Evolutionary conservation across 2,797 vertebrate species (phyloP).

Genomic region (Acanthurus leucopareius): DNA sequence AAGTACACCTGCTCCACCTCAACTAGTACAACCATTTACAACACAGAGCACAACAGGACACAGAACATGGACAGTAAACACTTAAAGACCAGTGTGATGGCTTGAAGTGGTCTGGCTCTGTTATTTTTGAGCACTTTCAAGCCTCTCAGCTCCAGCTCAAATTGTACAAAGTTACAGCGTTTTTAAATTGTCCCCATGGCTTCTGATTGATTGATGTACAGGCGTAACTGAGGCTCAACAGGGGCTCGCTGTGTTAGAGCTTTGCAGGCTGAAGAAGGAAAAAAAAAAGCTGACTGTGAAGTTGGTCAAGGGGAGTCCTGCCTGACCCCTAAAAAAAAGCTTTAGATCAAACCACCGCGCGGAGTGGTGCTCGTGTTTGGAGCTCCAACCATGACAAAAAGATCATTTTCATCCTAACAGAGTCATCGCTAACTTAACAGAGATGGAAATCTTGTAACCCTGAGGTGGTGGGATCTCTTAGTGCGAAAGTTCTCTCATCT

Average conservation of each 20-base stretch:
- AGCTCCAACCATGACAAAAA: slow-evolving; percentile 15
- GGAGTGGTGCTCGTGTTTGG: neutral
- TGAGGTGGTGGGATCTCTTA: slow-evolving; percentile 7
- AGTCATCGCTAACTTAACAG: slow-evolving; percentile 26
- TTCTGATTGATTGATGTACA: neutral
- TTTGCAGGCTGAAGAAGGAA: neutral
- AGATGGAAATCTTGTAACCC: slow-evolving; percentile 38
- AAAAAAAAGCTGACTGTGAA: neutral
- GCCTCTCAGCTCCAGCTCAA: neutral
- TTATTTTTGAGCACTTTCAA: neutral
- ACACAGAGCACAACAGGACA: neutral
- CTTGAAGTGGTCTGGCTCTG: neutral
- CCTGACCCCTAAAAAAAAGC: neutral
- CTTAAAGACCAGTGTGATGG: neutral
- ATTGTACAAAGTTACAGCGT: neutral
- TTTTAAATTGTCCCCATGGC: neutral
- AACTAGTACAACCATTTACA: neutral
- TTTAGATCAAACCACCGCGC: neutral
- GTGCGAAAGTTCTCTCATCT: slow-evolving; percentile 27
- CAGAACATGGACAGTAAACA: neutral
- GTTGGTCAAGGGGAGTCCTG: neutral
- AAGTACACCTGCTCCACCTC: neutral
- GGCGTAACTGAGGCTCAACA: neutral
- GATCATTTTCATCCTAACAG: slow-evolving; percentile 21
- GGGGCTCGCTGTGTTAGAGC: neutral